phyloP scores from a whole-genome alignment of 1,140 invertebrate genomes.

The Aphaenogaster rudis region DNA sequence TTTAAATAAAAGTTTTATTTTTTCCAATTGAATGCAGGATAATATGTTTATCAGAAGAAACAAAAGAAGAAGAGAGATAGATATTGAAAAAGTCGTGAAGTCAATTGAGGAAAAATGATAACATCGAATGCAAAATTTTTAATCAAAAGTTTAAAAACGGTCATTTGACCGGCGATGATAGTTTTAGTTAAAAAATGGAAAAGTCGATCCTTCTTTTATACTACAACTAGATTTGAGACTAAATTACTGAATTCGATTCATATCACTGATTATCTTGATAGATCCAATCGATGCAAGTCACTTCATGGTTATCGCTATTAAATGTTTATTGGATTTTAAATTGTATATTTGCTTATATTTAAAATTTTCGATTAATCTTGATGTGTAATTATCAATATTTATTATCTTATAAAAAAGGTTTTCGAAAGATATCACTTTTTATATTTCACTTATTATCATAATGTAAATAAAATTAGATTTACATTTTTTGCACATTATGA shows the following conservation, averaged over 20 bases:
- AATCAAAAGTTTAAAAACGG: too few relatives aligned
- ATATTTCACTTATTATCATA: background rate
- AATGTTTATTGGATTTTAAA: slow-evolving; percentile 21
- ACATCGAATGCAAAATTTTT: too few relatives aligned
- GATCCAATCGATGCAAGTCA: background rate
- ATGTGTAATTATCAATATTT: background rate
- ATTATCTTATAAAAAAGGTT: background rate
- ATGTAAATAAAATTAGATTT: background rate
- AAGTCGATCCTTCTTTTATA: background rate
- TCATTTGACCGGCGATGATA: too few relatives aligned
- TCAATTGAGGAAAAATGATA: too few relatives aligned
- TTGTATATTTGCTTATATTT: background rate
- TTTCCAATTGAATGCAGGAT: too few relatives aligned
- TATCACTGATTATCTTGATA: background rate
- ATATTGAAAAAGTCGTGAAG: too few relatives aligned
- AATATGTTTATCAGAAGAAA: too few relatives aligned
- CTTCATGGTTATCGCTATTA: background rate
- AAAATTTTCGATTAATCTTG: background rate
- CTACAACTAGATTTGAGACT: too few relatives aligned
- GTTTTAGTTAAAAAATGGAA: background rate
- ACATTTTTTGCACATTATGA: background rate
- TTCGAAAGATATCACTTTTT: background rate
- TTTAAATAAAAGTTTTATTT: too few relatives aligned
- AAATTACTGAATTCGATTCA: background rate
- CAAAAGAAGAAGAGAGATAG: too few relatives aligned